Conservation (phyloP, 2,113 vertebrate genomes). For the Bungarus multicinctus region DNA sequence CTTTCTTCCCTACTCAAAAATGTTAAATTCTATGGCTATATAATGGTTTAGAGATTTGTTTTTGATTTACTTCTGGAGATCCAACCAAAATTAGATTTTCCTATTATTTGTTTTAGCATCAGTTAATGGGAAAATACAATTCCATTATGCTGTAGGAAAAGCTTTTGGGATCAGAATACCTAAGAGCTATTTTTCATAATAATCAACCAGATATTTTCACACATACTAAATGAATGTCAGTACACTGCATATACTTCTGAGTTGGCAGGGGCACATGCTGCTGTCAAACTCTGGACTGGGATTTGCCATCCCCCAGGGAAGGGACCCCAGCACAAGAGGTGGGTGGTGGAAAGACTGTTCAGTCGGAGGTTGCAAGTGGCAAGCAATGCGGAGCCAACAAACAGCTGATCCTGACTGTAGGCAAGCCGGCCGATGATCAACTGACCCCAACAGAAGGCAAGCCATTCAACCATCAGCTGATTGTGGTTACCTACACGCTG, state of each 20-base stretch:
- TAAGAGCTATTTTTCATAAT: neutral
- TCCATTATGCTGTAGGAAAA: neutral
- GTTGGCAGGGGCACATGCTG: neutral
- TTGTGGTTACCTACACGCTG: too few relatives aligned
- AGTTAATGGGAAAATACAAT: neutral
- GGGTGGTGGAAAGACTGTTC: too few relatives aligned
- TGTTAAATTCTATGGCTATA: neutral
- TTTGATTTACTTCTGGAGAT: neutral
- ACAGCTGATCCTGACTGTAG: too few relatives aligned
- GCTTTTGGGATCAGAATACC: neutral
- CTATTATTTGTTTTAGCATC: neutral
- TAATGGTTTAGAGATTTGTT: neutral
- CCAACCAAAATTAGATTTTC: neutral
- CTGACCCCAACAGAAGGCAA: too few relatives aligned
- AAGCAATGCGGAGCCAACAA: too few relatives aligned
- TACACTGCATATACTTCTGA: neutral
- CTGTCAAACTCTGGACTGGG: too few relatives aligned
- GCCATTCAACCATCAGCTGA: too few relatives aligned
- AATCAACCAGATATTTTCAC: neutral
- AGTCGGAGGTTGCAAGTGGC: too few relatives aligned
- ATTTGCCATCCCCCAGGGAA: too few relatives aligned
- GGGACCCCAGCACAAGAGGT: too few relatives aligned
- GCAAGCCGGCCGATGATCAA: too few relatives aligned
- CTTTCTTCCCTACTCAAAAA: neutral
- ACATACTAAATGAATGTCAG: neutral